Conservation (phyloP, 2,888 invertebrate genomes). For the Suillia variegata region DNA sequence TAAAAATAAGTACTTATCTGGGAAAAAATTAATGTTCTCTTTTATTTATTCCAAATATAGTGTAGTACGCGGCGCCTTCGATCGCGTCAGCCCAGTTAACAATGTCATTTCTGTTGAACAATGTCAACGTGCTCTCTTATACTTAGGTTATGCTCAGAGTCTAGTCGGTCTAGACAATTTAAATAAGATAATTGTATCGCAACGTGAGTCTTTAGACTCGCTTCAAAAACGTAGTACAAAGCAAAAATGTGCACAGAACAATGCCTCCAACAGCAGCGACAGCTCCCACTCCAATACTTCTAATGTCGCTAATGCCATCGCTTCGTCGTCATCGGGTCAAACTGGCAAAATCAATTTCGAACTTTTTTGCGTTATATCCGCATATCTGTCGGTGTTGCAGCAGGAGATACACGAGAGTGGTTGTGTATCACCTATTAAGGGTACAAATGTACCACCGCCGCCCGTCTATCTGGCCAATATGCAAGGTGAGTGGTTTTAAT, state of each 20-base stretch:
- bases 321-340: constrained; percentile 21
- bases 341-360: constrained; percentile 55
- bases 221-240: constrained; percentile 44
- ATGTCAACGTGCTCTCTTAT: constrained; percentile 60
- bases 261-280: constrained; percentile 2
- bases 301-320: constrained; percentile 17
- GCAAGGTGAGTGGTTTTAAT: constrained; percentile 49
- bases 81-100: constrained; percentile 56
- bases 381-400: constrained; percentile 60
- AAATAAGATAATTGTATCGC: constrained; percentile 54
- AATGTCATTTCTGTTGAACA: constrained; percentile 58
- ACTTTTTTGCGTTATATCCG: constrained; percentile 60
- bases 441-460: constrained; percentile 61
- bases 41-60: constrained; percentile 35
- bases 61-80: constrained; percentile 61
- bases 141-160: constrained; percentile 61
- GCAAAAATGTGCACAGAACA: constrained; percentile 9
- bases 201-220: constrained; percentile 50
- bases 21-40: not conserved
- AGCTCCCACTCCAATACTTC: no score
- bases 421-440: constrained; percentile 62
- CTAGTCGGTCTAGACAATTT: constrained; percentile 58
- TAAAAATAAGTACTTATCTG: not conserved
- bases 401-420: constrained; percentile 61
- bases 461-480: constrained; percentile 60